phyloP scores from a whole-genome alignment of 1,140 invertebrate species.

The Pogonognathellus flavescens region DNA sequence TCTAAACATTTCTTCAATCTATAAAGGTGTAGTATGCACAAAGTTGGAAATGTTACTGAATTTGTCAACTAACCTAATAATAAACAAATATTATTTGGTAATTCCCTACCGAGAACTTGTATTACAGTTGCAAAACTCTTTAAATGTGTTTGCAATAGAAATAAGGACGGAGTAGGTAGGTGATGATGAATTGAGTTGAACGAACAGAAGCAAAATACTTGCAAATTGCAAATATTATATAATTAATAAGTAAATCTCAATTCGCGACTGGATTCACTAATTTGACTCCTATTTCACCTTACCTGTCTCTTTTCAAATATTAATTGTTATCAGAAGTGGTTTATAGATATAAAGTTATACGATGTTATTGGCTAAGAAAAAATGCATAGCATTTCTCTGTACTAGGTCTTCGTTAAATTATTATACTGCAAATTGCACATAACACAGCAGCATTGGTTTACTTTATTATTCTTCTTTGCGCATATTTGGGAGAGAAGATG shows the following conservation, averaged over 20 bases:
- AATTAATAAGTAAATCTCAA: constrained; percentile 14
- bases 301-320: not conserved
- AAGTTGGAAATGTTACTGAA: too few species aligned
- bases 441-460: not conserved
- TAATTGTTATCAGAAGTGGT: constrained; percentile 39
- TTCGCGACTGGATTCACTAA: not conserved
- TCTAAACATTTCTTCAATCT: too few species aligned
- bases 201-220: not conserved
- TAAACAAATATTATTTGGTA: too few species aligned
- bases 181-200: constrained; percentile 1
- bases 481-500: constrained; percentile 14
- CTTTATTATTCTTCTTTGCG: not conserved
- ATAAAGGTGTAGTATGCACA: too few species aligned
- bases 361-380: not conserved
- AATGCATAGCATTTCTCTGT: not conserved
- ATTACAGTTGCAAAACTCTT: not conserved
- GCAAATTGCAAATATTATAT: not conserved
- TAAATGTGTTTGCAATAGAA: not conserved
- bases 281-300: not conserved
- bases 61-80: too few species aligned
- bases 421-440: not conserved
- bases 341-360: not conserved
- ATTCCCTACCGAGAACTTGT: not conserved
- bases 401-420: not conserved
- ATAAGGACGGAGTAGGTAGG: not conserved